Evolutionary conservation across 2,797 vertebrate species (phyloP), one percentile per base, ranked within the genome.

Genomic region (Benthosema pterotum): DNA sequence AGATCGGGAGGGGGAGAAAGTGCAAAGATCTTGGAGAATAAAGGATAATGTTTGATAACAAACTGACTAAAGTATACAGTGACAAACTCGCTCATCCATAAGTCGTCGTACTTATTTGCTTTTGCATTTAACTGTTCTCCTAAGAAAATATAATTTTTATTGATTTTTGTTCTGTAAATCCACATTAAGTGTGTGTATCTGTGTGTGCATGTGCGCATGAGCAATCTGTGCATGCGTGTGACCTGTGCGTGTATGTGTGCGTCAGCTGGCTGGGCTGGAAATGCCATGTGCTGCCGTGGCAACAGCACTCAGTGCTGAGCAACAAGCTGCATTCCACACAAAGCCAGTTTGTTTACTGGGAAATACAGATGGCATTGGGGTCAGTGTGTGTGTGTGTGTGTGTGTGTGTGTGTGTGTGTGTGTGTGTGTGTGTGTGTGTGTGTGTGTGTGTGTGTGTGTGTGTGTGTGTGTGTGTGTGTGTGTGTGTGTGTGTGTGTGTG

Each of bases 281-380:
- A 53, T 65, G 50, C 57, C 67, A 48, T 55, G 42, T 0, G 63
- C 12, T 43, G 11, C 79, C 62, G 5, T 74, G 81, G 78, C 55
- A 78, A 82, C 80, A 0, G 0, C 22, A 72, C 62, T 22, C 42
- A 48, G 32, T 43, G 60, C 68, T 22, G 15, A 69, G 8, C 1
- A 74, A 84, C 82, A 45, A 55, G 63, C n/a, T 1, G 4, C 7
- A 18, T 55, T 38, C 65, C 49, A 62, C 67, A 86, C 84, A 86
- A 83, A 71, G 72, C 52, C 52, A 42, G 77, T 71, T 78, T 87
- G 79, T 84, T 78, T 79, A 82, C 61, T 66, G 63, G 79, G 47
- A 65, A 57, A 28, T 68, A 25, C 1, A 19, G 49, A 57, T 62
- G 48, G 42, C 68, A 77, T 73, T 1, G 17, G 63, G 72, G 68